A percentile compares a stretch with the other conserved stretches of the same genome.
Conservation (phyloP, 2,113 vertebrate species). For the Pimephales promelas region DNA sequence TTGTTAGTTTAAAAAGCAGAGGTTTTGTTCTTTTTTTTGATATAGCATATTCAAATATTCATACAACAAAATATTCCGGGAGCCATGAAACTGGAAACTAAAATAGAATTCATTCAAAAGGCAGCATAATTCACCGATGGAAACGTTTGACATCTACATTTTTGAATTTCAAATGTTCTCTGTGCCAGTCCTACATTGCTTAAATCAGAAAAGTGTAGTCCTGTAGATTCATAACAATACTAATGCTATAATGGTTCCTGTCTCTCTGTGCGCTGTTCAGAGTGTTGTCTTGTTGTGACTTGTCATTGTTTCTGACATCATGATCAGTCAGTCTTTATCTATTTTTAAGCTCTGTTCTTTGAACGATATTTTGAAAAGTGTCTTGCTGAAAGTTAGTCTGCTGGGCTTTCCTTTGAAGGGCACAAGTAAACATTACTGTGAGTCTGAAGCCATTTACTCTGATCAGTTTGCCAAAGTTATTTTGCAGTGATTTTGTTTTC, state of each 20-base stretch:
- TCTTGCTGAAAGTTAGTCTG: conserved; percentile 9
- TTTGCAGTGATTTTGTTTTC: not conserved
- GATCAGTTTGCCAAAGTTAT: not conserved
- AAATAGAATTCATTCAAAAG: not conserved
- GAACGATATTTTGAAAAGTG: conserved; percentile 5
- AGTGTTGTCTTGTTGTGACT: conserved; percentile 16
- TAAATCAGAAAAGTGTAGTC: not conserved
- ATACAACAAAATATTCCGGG: no score
- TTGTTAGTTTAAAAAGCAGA: no score
- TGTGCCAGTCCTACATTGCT: not conserved
- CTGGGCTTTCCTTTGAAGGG: not conserved
- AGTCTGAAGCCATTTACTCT: not conserved
- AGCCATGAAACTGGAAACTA: no score
- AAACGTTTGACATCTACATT: not conserved
- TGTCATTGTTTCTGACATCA: conserved; percentile 13
- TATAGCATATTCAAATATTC: no score
- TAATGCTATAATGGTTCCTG: not conserved
- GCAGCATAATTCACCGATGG: not conserved
- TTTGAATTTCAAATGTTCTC: not conserved
- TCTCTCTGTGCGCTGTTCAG: not conserved
- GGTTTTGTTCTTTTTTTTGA: no score
- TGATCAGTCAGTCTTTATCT: conserved; percentile 30
- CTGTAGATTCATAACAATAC: not conserved
- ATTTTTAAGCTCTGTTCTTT: conserved; percentile 12
- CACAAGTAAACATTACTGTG: not conserved